Evolutionary conservation across 2,113 vertebrate genomes (phyloP).

Genomic region (Sterna hirundo): DNA sequence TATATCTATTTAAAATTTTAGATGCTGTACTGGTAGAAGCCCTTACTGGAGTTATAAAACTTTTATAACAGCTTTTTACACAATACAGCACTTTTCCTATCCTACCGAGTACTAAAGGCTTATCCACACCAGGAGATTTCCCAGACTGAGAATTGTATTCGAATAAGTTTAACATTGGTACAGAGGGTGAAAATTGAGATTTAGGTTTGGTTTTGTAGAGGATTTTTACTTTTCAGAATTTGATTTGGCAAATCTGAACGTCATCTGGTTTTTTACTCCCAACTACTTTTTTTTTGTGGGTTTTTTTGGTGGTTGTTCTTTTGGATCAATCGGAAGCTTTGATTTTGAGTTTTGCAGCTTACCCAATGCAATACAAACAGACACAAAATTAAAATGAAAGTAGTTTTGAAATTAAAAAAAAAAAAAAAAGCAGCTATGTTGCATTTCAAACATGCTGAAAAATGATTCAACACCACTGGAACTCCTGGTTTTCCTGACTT

Average conservation of each 20-base stretch:
- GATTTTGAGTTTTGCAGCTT: neutral
- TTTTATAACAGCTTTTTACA: neutral
- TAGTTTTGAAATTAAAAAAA: neutral
- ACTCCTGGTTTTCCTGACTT: neutral
- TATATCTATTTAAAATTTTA: neutral
- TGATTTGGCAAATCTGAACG: neutral
- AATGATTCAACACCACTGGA: neutral
- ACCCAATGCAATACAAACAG: neutral
- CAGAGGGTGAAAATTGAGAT: neutral
- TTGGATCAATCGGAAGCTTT: neutral
- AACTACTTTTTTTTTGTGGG: neutral
- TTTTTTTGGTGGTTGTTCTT: neutral
- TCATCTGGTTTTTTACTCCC: neutral
- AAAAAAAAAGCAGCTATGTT: neutral
- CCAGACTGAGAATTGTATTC: neutral
- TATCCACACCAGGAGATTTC: neutral
- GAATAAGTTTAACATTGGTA: neutral
- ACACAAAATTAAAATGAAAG: neutral
- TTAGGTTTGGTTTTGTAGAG: neutral
- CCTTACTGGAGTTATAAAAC: neutral
- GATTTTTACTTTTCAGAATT: neutral
- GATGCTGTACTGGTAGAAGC: neutral
- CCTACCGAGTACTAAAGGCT: neutral
- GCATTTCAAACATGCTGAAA: neutral
- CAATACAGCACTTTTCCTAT: neutral